Conservation (phyloP, 1,140 invertebrate species). For the Brachionus manjavacas region DNA sequence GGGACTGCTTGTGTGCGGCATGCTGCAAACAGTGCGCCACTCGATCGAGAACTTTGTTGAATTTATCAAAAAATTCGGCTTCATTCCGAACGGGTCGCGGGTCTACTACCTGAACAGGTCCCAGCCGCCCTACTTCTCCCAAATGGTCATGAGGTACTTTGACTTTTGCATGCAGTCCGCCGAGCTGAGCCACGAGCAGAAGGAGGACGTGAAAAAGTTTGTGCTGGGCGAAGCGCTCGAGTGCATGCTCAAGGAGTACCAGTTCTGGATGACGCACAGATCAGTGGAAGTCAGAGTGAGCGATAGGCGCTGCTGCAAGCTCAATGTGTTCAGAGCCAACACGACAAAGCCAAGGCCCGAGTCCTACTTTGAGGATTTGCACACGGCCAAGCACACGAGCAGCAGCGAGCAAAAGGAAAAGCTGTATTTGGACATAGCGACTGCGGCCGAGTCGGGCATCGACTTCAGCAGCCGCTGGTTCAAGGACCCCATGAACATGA, state of each 20-base stretch:
- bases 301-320: background rate
- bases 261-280: constrained; percentile 27
- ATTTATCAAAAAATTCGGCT: constrained; percentile 60
- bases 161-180: constrained; percentile 6
- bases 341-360: constrained; percentile 65
- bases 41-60: constrained; percentile 61
- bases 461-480: constrained; percentile 91
- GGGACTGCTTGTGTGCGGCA: constrained; percentile 75
- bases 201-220: background rate
- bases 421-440: constrained; percentile 74
- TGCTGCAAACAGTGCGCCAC: constrained; percentile 70
- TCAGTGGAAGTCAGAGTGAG: background rate
- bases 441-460: constrained; percentile 87
- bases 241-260: background rate
- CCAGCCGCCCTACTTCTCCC: constrained; percentile 76
- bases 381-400: constrained; percentile 27
- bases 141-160: constrained; percentile 65
- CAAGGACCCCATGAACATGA: constrained; percentile 47
- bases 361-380: constrained; percentile 70
- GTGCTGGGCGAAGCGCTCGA: background rate
- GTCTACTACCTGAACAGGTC: constrained; percentile 77
- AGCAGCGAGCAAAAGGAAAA: constrained; percentile 57
- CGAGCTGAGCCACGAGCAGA: background rate
- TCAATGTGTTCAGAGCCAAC: constrained; percentile 22
- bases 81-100: constrained; percentile 82